Percentiles rank a stretch among this genome's conserved stretches.
Conservation (phyloP, 1,140 invertebrate genomes). For the Dicyema japonicum region DNA sequence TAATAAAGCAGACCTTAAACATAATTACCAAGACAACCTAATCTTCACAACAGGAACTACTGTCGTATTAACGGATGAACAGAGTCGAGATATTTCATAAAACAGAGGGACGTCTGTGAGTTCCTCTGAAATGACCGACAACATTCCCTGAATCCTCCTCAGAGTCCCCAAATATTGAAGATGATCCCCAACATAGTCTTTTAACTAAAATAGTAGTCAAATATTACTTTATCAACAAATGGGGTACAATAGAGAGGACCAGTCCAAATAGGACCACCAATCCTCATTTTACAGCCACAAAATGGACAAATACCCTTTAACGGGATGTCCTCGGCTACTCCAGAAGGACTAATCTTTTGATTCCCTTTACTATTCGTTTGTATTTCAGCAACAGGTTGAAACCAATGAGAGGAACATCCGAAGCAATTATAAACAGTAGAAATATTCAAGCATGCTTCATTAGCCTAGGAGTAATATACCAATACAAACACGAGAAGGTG, state of each 20-base stretch:
- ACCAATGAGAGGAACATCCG: constrained; percentile 40
- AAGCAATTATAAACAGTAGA: constrained; percentile 44
- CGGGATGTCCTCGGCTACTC: no score
- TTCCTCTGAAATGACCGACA: constrained; percentile 30
- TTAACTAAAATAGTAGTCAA: no score
- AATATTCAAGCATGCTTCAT: background rate
- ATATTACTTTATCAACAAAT: constrained; percentile 35
- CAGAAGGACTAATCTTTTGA: no score
- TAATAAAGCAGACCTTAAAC: constrained; percentile 44
- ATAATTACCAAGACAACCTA: constrained; percentile 19
- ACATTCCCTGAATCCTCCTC: constrained; percentile 32
- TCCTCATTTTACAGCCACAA: constrained; percentile 37
- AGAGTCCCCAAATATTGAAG: constrained; percentile 23
- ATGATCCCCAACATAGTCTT: no score
- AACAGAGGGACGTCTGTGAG: constrained; percentile 47
- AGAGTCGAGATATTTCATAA: constrained; percentile 34
- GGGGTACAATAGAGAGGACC: constrained; percentile 39
- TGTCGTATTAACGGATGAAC: constrained; percentile 28
- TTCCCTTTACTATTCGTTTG: no score
- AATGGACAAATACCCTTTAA: constrained; percentile 34
- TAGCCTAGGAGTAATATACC: background rate
- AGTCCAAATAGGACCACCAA: constrained; percentile 73
- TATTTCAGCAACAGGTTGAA: constrained; percentile 23
- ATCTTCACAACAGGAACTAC: constrained; percentile 25
- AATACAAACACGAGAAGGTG: background rate